A percentile compares a stretch with the other conserved stretches of the same genome.
These are phyloP conservation scores for Galendromus occidentalis DNA, from an alignment of 1,140 invertebrate genomes.

Conservation along the genomic window DNA sequence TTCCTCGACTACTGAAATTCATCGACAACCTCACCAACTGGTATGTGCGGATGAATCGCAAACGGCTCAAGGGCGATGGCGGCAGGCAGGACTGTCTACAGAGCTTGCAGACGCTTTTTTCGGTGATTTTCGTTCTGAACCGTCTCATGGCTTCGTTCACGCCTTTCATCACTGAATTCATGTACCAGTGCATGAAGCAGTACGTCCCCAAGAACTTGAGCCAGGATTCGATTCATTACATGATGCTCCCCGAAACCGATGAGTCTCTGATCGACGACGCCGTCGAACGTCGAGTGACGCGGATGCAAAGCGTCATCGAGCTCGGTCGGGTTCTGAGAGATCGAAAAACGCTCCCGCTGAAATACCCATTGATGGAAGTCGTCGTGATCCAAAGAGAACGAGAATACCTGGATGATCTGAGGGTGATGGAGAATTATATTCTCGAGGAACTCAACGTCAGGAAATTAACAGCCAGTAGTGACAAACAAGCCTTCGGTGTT, in stretches of 20 bases:
- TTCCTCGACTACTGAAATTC: conserved; percentile 78
- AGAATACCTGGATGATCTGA: conserved; percentile 55
- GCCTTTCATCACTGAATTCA: conserved; percentile 85
- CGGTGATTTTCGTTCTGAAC: conserved; percentile 69
- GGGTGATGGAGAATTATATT: conserved; percentile 63
- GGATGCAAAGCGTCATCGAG: conserved; percentile 90
- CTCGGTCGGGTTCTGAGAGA: conserved; percentile 77
- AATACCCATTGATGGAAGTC: conserved; percentile 88
- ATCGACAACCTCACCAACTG: conserved; percentile 96
- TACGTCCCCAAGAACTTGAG: conserved; percentile 27
- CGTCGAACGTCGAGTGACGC: conserved; percentile 69
- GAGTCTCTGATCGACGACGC: conserved; percentile 51
- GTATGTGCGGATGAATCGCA: conserved; percentile 93
- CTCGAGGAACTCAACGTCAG: conserved; percentile 83
- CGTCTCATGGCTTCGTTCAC: conserved; percentile 90
- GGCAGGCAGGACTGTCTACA: conserved; percentile 49
- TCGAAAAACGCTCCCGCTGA: conserved; percentile 74
- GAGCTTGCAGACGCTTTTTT: conserved; percentile 68
- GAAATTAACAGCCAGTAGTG: conserved; percentile 60
- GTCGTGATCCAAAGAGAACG: conserved; percentile 75
- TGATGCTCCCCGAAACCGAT: conserved; percentile 56
- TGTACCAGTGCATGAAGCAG: conserved; percentile 66
- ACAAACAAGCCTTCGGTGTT: conserved; percentile 85
- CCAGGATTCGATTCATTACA: conserved; percentile 59
- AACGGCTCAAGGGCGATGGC: conserved; percentile 66